Evolutionary conservation across 2,113 vertebrate species (phyloP).

Genomic region (Neomonachus schauinslandi): DNA sequence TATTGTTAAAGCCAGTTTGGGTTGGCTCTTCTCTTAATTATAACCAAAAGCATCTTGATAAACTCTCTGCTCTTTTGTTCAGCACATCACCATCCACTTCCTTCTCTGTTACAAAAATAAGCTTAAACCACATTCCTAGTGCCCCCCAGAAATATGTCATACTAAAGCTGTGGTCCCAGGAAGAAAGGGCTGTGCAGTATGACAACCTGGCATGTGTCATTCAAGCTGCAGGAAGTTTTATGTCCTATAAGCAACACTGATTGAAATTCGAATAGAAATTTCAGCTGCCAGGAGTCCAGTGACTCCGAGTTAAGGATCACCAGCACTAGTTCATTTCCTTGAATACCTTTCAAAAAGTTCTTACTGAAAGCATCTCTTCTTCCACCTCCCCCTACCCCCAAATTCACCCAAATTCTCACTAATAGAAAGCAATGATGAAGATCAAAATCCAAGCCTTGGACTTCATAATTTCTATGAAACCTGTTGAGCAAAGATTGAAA

Average conservation of each 20-base stretch:
- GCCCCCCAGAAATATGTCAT: not conserved
- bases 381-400: not conserved
- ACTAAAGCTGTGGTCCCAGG: not conserved
- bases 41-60: not conserved
- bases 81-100: not conserved
- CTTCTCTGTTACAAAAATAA: not conserved
- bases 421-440: constrained; percentile 55
- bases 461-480: constrained; percentile 61
- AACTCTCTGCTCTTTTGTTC: not conserved
- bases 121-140: not conserved
- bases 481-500: constrained; percentile 70
- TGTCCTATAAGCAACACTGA: not conserved
- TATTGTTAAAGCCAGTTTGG: not conserved
- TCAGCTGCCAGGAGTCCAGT: not conserved
- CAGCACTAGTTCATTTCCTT: not conserved
- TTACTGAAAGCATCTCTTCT: not conserved
- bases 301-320: not conserved
- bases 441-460: constrained; percentile 66
- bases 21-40: not conserved
- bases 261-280: not conserved
- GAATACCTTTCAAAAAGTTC: not conserved
- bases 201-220: not conserved
- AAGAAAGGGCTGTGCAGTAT: not conserved
- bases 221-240: not conserved
- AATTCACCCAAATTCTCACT: constrained; percentile 53